phyloP scores from a whole-genome alignment of 2,888 invertebrate genomes.

The Copidosoma aretas region DNA sequence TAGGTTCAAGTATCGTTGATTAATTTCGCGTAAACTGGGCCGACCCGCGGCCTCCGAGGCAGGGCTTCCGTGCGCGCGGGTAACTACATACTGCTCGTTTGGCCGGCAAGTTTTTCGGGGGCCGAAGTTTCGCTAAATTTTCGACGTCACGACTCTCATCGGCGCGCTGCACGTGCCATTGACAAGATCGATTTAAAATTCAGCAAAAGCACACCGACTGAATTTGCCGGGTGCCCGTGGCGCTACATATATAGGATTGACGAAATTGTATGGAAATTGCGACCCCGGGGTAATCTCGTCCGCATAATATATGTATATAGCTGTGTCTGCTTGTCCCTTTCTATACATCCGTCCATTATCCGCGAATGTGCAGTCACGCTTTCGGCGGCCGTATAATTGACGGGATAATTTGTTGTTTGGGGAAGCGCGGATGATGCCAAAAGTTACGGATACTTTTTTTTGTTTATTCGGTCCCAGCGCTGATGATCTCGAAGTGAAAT shows the following conservation, averaged over 20 bases:
- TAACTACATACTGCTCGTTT: slow-evolving; percentile 17
- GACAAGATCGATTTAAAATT: slow-evolving; percentile 33
- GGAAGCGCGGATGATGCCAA: not conserved
- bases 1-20: slow-evolving; percentile 17
- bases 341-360: not conserved
- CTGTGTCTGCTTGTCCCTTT: not conserved
- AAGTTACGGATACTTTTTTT: no score
- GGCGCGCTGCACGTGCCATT: slow-evolving; percentile 18
- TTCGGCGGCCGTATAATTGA: slow-evolving; percentile 15
- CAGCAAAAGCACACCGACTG: slow-evolving; percentile 17
- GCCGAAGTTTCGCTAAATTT: slow-evolving; percentile 26
- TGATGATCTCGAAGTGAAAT: no score
- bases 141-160: slow-evolving; percentile 6
- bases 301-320: no score
- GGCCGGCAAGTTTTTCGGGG: slow-evolving; percentile 3
- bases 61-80: no score
- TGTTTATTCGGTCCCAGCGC: no score
- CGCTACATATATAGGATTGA: slow-evolving; percentile 1
- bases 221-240: slow-evolving; percentile 20
- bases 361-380: slow-evolving; percentile 9
- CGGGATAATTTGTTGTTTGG: slow-evolving; percentile 18
- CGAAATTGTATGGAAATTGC: slow-evolving; percentile 22
- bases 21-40: slow-evolving; percentile 27
- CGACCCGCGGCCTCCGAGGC: not conserved
- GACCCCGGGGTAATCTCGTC: no score